Percentiles rank a stretch among this genome's conserved stretches.
phyloP scores from a whole-genome alignment of 2,797 vertebrate species.

The Todus mexicanus region DNA sequence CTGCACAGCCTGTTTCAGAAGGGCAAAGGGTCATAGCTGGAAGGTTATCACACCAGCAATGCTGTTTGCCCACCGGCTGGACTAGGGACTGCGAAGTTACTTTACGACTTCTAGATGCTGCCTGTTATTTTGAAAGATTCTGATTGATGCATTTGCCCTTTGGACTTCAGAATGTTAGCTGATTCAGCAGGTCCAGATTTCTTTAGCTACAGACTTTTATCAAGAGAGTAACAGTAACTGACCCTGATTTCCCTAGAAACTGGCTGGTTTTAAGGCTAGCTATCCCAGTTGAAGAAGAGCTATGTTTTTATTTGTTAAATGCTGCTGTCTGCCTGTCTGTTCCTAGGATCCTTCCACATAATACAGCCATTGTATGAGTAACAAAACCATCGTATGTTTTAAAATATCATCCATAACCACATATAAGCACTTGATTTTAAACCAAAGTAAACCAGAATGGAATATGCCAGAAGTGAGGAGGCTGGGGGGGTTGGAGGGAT shows the following conservation, averaged over 20 bases:
- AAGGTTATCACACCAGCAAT: background rate
- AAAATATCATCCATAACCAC: background rate
- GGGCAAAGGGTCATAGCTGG: background rate
- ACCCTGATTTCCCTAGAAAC: background rate
- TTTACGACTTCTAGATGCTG: background rate
- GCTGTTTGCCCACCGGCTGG: background rate
- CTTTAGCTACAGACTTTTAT: background rate
- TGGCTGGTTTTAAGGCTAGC: background rate
- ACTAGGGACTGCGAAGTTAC: background rate
- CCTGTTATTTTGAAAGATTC: background rate
- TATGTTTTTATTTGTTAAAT: background rate
- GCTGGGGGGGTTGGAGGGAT: background rate
- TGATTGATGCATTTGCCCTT: background rate
- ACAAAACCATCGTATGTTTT: background rate
- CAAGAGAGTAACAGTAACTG: background rate
- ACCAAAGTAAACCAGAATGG: background rate
- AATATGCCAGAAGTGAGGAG: background rate
- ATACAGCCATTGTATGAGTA: background rate
- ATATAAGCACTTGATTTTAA: background rate
- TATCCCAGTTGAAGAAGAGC: background rate
- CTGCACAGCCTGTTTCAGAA: background rate
- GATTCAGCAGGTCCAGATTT: slow-evolving; percentile 3
- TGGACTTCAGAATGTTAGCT: background rate
- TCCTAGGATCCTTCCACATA: background rate
- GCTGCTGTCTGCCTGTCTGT: background rate